These are phyloP conservation scores for Dryadula phaetusa DNA, from an alignment of 2,888 invertebrate genomes.

Conservation along the genomic window DNA sequence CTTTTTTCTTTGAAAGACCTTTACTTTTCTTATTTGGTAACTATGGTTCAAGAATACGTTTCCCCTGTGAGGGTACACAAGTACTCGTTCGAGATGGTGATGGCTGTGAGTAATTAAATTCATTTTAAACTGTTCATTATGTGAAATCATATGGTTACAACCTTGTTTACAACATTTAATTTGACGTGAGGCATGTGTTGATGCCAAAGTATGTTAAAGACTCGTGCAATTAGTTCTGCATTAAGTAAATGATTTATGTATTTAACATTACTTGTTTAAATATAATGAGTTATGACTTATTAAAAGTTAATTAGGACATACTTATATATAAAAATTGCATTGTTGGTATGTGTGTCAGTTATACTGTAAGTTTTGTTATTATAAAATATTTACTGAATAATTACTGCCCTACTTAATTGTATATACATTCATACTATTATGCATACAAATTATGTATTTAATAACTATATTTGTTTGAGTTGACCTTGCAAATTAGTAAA, in stretches of 20 bases:
- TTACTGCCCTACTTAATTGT: background rate
- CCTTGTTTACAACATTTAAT: constrained; percentile 18
- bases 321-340: constrained; percentile 4
- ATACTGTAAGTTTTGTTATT: background rate
- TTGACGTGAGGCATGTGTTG: constrained; percentile 16
- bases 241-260: background rate
- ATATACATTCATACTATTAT: background rate
- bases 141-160: background rate
- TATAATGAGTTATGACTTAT: background rate
- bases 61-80: constrained; percentile 98
- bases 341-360: constrained; percentile 1
- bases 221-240: background rate
- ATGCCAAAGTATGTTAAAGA: constrained; percentile 1
- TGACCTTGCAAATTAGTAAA: too few species aligned
- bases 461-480: background rate
- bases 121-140: background rate
- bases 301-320: constrained; percentile 3
- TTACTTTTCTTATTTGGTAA: constrained; percentile 53
- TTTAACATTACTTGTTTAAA: background rate
- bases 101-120: constrained; percentile 90
- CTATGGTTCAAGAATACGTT: constrained; percentile 98
- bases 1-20: constrained; percentile 52
- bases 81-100: constrained; percentile 97
- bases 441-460: background rate
- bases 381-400: background rate